Evolutionary conservation across 2,797 vertebrate genomes (phyloP).

Genomic region (Phylloscopus collybita): DNA sequence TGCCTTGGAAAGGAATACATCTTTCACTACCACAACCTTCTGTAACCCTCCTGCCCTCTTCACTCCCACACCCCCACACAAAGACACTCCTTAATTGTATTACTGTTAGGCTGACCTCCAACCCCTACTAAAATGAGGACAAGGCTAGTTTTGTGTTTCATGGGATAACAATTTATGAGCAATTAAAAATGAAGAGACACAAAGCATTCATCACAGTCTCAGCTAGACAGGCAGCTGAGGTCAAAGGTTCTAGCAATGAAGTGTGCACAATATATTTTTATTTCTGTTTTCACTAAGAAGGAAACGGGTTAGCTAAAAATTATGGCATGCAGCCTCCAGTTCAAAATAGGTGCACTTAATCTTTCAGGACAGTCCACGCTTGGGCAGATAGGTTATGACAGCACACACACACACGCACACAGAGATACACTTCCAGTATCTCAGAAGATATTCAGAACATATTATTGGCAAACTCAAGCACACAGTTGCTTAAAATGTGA

Average conservation of each 20-base stretch:
- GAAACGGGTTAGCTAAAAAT: conserved; percentile 95
- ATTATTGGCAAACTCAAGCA: conserved; percentile 32
- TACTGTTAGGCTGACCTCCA: conserved; percentile 84
- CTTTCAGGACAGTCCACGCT: conserved; percentile 80
- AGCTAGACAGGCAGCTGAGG: conserved; percentile 88
- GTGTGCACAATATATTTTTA: conserved; percentile 99
- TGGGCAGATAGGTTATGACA: conserved; percentile 83
- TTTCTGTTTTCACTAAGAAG: conserved; percentile 97
- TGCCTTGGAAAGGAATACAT: conserved; percentile 74
- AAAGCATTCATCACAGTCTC: conserved; percentile 92
- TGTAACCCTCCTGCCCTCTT: conserved; percentile 74
- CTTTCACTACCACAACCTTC: conserved; percentile 75
- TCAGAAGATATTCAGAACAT: conserved; percentile 40
- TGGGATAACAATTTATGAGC: conserved; percentile 97
- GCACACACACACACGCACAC: conserved; percentile 8
- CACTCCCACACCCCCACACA: conserved; percentile 79
- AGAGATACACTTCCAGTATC: neutral
- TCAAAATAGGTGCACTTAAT: conserved; percentile 86
- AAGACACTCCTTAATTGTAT: conserved; percentile 85
- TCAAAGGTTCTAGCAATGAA: conserved; percentile 90
- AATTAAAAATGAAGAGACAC: conserved; percentile 95
- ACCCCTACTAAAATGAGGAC: conserved; percentile 84
- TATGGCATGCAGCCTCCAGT: conserved; percentile 85
- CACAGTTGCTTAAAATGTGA: conserved; percentile 51
- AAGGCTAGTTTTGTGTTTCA: conserved; percentile 86